A percentile compares a stretch with the other conserved stretches of the same genome.
Conservation (phyloP, 2,797 vertebrate genomes). For the Cirrhinus mrigala region DNA sequence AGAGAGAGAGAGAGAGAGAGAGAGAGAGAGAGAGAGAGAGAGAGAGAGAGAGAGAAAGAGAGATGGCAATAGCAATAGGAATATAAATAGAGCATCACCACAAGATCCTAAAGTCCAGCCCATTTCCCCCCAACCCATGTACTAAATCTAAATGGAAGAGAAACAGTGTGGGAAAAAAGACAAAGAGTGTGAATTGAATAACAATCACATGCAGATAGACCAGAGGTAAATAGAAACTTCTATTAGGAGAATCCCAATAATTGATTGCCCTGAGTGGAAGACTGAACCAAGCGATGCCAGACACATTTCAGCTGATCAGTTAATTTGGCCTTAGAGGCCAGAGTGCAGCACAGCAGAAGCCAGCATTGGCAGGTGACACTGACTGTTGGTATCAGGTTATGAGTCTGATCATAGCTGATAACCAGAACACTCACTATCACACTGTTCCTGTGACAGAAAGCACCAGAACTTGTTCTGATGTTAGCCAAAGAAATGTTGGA, state of each 20-base stretch:
- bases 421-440: slow-evolving; percentile 18
- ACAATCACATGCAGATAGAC: slow-evolving; percentile 58
- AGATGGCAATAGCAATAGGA: background rate
- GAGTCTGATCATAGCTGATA: slow-evolving; percentile 28
- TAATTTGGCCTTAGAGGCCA: slow-evolving; percentile 33
- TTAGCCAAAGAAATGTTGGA: background rate
- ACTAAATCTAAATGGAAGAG: slow-evolving; percentile 45
- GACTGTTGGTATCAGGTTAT: slow-evolving; percentile 35
- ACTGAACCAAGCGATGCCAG: slow-evolving; percentile 39
- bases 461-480: slow-evolving; percentile 8
- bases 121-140: slow-evolving; percentile 32
- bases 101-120: slow-evolving; percentile 4
- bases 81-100: slow-evolving; percentile 16
- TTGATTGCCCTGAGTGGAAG: slow-evolving; percentile 50
- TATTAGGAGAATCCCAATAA: slow-evolving; percentile 35
- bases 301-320: slow-evolving; percentile 45
- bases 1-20: too few relatives aligned
- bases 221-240: slow-evolving; percentile 29
- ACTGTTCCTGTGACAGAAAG: slow-evolving; percentile 4
- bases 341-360: slow-evolving; percentile 20
- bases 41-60: too few relatives aligned
- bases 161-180: slow-evolving; percentile 40
- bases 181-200: slow-evolving; percentile 49
- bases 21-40: background rate
- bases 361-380: slow-evolving; percentile 30